phyloP scores from a whole-genome alignment of 2,113 vertebrate genomes.

The Glareola pratincola region DNA sequence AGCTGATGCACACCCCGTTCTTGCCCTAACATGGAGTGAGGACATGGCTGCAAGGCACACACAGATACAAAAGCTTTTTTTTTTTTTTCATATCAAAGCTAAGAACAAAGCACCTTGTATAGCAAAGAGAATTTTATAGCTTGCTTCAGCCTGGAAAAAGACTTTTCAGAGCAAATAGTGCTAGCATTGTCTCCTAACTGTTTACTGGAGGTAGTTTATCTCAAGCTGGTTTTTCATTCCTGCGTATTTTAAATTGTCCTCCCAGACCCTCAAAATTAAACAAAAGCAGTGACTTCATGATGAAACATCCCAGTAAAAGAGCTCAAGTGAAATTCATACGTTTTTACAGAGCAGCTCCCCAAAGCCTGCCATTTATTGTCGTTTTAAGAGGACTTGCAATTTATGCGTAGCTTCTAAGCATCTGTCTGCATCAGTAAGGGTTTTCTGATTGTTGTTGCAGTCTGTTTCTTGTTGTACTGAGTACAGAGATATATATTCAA shows the following conservation, averaged over 20 bases:
- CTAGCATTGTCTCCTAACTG: neutral
- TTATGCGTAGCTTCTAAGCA: neutral
- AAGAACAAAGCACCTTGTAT: conserved; percentile 49
- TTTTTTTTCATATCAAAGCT: conserved; percentile 10
- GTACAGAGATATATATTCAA: neutral
- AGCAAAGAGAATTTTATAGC: neutral
- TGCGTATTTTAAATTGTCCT: neutral
- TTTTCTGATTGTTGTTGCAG: neutral
- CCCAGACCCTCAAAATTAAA: neutral
- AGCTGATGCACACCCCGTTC: neutral
- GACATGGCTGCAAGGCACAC: neutral
- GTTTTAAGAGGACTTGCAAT: neutral
- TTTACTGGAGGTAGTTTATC: conserved; percentile 21
- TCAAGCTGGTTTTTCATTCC: neutral
- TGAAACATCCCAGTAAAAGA: neutral
- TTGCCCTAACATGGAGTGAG: conserved; percentile 61
- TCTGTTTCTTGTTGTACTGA: neutral
- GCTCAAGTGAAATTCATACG: neutral
- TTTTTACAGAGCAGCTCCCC: neutral
- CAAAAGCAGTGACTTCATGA: neutral
- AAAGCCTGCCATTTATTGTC: neutral
- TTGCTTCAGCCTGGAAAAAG: neutral
- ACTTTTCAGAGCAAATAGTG: neutral
- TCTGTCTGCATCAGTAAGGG: neutral
- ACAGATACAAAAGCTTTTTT: neutral